Conservation (phyloP, 2,888 invertebrate species). For the Agrochola macilenta region DNA sequence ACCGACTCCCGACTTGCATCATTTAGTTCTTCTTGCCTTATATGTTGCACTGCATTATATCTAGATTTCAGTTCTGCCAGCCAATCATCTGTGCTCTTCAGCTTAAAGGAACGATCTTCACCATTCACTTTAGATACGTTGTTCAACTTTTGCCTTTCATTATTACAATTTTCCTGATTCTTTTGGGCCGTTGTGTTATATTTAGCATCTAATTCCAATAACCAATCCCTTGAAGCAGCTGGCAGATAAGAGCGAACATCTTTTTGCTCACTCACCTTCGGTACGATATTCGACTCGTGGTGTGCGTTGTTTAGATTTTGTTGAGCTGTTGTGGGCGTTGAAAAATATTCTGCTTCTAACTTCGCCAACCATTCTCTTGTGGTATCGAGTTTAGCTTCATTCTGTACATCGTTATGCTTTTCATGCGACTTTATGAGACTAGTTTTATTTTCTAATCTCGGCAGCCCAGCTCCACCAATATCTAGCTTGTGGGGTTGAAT, state of each 20-base stretch:
- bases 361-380: constrained; percentile 22
- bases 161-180: constrained; percentile 3
- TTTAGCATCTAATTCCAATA: constrained; percentile 86
- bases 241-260: constrained; percentile 22
- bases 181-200: constrained; percentile 79
- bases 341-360: constrained; percentile 22
- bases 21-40: constrained; percentile 82
- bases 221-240: constrained; percentile 86
- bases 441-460: constrained; percentile 17
- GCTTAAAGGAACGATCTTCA: neutral
- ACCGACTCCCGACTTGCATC: constrained; percentile 84
- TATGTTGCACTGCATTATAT: constrained; percentile 64
- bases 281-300: neutral
- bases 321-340: constrained; percentile 4
- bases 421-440: neutral
- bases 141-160: neutral
- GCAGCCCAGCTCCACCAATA: neutral
- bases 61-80: neutral
- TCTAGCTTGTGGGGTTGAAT: neutral
- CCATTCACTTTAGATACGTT: neutral
- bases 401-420: constrained; percentile 1
- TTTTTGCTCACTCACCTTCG: constrained; percentile 5
- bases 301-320: neutral
- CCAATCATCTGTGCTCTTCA: constrained; percentile 8
- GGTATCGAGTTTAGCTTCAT: neutral